Evolutionary conservation across 2,113 vertebrate species (phyloP).

Genomic region (Empidonax traillii): DNA sequence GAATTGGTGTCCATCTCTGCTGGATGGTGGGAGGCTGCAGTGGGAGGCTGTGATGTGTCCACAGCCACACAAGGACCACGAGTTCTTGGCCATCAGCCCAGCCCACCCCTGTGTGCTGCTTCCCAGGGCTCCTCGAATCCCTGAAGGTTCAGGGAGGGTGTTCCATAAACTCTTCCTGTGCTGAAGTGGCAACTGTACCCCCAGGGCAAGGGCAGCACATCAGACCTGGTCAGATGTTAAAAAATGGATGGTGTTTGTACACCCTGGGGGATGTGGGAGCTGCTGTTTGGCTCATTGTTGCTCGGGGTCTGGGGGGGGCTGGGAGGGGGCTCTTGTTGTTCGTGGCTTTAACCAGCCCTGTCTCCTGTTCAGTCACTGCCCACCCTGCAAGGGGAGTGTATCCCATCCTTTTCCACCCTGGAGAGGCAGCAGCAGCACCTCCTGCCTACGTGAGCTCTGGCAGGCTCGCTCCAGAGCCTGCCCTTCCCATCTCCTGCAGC

Average conservation of each 20-base stretch:
- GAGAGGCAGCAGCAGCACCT: not conserved
- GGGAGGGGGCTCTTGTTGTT: too few relatives aligned
- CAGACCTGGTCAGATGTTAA: not conserved
- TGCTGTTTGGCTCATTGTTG: not conserved
- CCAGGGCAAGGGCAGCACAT: not conserved
- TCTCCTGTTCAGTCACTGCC: not conserved
- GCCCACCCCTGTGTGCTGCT: not conserved
- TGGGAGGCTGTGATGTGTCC: not conserved
- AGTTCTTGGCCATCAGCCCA: not conserved
- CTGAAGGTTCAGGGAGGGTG: accelerated
- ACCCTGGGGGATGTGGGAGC: not conserved
- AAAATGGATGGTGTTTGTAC: not conserved
- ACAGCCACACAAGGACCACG: accelerated
- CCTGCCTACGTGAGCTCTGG: constrained; percentile 17
- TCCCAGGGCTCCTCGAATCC: not conserved
- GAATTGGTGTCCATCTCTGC: accelerated
- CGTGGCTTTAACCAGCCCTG: accelerated
- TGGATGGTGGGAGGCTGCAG: not conserved
- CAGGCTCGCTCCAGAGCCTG: not conserved
- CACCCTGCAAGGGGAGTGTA: accelerated
- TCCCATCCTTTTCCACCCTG: not conserved
- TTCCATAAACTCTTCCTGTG: not conserved
- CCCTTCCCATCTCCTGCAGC: not conserved
- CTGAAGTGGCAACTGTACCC: not conserved
- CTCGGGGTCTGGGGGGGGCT: not conserved